These are phyloP conservation scores for Lithophane ornitopus DNA, from an alignment of 2,888 invertebrate species.

Conservation along the genomic window DNA sequence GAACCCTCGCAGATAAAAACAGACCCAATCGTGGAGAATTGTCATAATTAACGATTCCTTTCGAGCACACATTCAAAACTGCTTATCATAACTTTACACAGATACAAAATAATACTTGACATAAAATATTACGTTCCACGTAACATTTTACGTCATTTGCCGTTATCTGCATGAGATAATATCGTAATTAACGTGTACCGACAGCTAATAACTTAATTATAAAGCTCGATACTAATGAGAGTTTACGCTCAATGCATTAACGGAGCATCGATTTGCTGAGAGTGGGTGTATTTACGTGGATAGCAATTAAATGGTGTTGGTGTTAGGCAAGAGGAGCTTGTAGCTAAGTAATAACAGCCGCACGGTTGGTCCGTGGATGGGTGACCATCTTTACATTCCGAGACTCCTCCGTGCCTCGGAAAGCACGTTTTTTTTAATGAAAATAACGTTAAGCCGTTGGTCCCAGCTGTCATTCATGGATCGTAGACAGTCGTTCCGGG, in stretches of 20 bases:
- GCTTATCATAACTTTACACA: neutral
- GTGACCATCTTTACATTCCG: too few relatives aligned
- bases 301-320: neutral
- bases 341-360: too few relatives aligned
- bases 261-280: neutral
- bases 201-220: slow-evolving; percentile 51
- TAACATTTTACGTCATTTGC: slow-evolving; percentile 45
- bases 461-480: too few relatives aligned
- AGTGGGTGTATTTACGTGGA: neutral
- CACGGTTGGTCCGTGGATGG: too few relatives aligned
- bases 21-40: too few relatives aligned
- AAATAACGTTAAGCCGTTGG: too few relatives aligned
- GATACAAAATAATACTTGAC: slow-evolving; percentile 1
- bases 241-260: slow-evolving; percentile 36
- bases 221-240: slow-evolving; percentile 49
- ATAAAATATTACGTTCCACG: neutral
- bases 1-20: too few relatives aligned
- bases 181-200: slow-evolving; percentile 45
- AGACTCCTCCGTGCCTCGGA: too few relatives aligned
- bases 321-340: too few relatives aligned
- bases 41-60: neutral
- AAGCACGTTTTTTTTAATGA: too few relatives aligned
- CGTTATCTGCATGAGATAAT: slow-evolving; percentile 50
- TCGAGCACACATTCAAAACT: neutral
- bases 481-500: too few relatives aligned